A percentile compares a stretch with the other conserved stretches of the same genome.
Evolutionary conservation across 2,888 invertebrate species (phyloP).

Genomic region (Drosophila conformis): DNA sequence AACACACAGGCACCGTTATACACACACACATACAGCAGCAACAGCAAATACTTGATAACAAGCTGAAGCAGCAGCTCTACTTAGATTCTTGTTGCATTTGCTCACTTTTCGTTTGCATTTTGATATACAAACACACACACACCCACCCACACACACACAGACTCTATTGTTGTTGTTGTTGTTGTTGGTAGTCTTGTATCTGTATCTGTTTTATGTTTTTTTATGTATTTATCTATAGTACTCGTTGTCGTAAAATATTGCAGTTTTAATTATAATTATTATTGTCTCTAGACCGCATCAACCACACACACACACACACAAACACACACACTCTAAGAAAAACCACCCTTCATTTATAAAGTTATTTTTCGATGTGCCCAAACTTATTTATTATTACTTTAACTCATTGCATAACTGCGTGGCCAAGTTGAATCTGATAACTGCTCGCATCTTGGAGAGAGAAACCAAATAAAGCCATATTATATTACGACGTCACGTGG

Average conservation of each 20-base stretch:
- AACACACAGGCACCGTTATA: conserved; percentile 15
- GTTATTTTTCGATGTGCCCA: conserved; percentile 26
- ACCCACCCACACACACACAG: conserved; percentile 6
- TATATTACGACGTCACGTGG: conserved; percentile 61
- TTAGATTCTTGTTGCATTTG: conserved; percentile 50
- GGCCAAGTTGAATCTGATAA: conserved; percentile 26
- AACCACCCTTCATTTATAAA: conserved; percentile 43
- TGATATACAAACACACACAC: conserved; percentile 16
- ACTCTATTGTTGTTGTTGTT: conserved; percentile 52
- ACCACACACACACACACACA: conserved; percentile 25
- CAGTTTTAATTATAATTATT: conserved; percentile 52
- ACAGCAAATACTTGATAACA: conserved; percentile 16
- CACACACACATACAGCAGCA: conserved; percentile 26
- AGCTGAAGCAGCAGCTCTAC: conserved; percentile 17
- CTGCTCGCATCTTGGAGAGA: not conserved
- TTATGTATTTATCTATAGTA: conserved; percentile 51
- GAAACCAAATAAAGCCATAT: conserved; percentile 3
- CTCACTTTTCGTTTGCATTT: conserved; percentile 56
- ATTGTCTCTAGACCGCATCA: conserved; percentile 57
- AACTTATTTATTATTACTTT: conserved; percentile 17
- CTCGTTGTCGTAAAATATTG: conserved; percentile 69
- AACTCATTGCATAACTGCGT: conserved; percentile 37
- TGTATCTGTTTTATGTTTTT: conserved; percentile 63
- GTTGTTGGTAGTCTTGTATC: conserved; percentile 54
- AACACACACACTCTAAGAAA: conserved; percentile 10